phyloP scores from a whole-genome alignment of 2,888 invertebrate genomes.

The Tetragonisca angustula region DNA sequence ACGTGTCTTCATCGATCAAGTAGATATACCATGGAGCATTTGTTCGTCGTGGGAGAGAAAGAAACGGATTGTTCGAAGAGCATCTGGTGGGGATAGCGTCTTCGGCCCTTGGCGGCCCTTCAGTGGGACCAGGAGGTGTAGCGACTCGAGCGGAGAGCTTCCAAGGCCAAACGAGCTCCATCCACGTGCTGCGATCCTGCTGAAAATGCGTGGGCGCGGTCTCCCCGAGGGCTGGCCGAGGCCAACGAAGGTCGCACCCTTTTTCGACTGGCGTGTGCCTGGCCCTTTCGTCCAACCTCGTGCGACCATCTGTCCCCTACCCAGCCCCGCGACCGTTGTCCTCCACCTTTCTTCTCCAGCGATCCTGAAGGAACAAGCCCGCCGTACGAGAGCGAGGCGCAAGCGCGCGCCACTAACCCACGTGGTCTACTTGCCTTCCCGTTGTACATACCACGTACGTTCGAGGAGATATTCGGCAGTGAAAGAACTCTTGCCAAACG shows the following conservation, averaged over 20 bases:
- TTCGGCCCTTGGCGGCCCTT: conserved; percentile 62
- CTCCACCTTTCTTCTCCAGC: conserved; percentile 56
- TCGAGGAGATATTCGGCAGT: too few species aligned
- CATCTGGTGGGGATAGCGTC: conserved; percentile 3
- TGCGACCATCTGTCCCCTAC: conserved; percentile 68
- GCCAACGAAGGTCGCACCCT: conserved; percentile 82
- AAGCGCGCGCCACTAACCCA: conserved; percentile 12
- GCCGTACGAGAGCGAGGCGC: conserved; percentile 25
- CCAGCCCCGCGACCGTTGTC: conserved; percentile 41
- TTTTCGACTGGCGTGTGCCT: conserved; percentile 78
- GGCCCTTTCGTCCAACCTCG: conserved; percentile 79
- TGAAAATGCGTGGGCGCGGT: conserved; percentile 84
- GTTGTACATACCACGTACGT: neutral
- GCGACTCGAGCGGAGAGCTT: conserved; percentile 26
- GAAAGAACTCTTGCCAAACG: too few species aligned
- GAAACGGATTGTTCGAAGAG: neutral
- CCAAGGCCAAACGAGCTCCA: conserved; percentile 80
- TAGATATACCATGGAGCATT: too few species aligned
- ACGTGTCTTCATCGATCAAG: too few species aligned
- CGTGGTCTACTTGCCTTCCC: neutral
- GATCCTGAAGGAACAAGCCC: conserved; percentile 48
- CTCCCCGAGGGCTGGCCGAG: conserved; percentile 83
- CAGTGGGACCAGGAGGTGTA: conserved; percentile 22
- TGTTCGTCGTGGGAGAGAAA: too few species aligned
- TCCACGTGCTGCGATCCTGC: conserved; percentile 81